Base-by-base conservation (phyloP, 2,888 invertebrate genomes). In the Melanophora roralis region DNA sequence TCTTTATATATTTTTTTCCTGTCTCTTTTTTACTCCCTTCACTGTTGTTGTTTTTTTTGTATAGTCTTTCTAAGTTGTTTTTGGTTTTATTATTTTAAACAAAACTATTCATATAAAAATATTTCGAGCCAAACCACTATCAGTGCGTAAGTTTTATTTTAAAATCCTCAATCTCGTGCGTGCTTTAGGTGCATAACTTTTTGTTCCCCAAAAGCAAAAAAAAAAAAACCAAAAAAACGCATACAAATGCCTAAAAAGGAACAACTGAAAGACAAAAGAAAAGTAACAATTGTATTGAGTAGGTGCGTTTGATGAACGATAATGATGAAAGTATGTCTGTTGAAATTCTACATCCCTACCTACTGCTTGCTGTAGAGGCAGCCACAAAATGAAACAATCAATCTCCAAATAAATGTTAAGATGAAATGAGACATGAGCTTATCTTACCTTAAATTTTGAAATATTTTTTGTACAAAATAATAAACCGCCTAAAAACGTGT, bases 241-340 rank as follows among this genome's bases (percentile, higher is more conserved):
- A 45, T 59, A 53, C 27, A 23, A 51, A 38, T 14, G 21, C 21
- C 5, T 27, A 2, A 23, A 45, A 57, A 49, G 27, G 19, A 62
- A 16, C 14, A 27, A 65, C 14, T 23, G 38, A 32, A 59, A 38
- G 16, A 45, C 14, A 34, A n/a, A 27, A 27, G 27, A 1, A 62
- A 74, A 9, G 23, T 43, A 78, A 64, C 73, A 74, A 74, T 74
- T 74, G 74, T 45, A 68, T 60, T 73, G 74, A 71, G 69, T 79
- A 75, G 79, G 69, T 75, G 74, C 59, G 69, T 71, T 69, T 71
- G 62, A 69, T 77, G 69, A 77, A 67, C 67, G 67, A 77, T n/a
- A n/a, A n/a, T 71, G 69, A 69, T 51, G 76, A 49, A 69, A 76
- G 69, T 55, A 69, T 69, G 69, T 76, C 69, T 76, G 47, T 69